Conservation (phyloP, 2,797 vertebrate genomes). For the Artibeus lituratus region DNA sequence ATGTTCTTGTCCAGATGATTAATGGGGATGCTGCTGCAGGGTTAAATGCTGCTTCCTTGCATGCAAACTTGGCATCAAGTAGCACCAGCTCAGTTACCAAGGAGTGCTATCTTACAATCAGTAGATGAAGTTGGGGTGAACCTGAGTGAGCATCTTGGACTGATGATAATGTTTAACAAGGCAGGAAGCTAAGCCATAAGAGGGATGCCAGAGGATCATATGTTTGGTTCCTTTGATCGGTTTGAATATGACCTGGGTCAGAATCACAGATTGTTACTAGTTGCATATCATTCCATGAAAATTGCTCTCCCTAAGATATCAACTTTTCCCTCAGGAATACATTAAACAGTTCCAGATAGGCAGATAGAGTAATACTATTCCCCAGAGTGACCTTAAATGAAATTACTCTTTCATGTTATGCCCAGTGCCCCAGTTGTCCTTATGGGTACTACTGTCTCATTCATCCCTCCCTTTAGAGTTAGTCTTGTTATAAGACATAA, state of each 20-base stretch:
- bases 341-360: background rate
- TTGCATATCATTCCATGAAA: background rate
- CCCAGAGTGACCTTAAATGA: background rate
- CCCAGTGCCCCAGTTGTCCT: background rate
- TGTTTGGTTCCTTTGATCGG: background rate
- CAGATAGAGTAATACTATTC: background rate
- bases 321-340: background rate
- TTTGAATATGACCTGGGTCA: background rate
- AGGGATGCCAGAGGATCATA: fast-evolving
- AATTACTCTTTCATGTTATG: background rate
- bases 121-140: conserved; percentile 64
- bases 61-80: conserved; percentile 72
- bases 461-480: background rate
- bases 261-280: background rate
- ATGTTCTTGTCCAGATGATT: conserved; percentile 85
- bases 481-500: background rate
- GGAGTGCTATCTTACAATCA: conserved; percentile 76
- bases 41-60: conserved; percentile 78
- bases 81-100: conserved; percentile 79
- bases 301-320: background rate
- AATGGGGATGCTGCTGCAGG: conserved; percentile 81
- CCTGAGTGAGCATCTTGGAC: background rate
- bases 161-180: background rate
- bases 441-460: background rate
- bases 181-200: background rate